A percentile compares a stretch with the other conserved stretches of the same genome.
Evolutionary conservation across 2,113 vertebrate genomes (phyloP).

Genomic region (Plestiodon gilberti): DNA sequence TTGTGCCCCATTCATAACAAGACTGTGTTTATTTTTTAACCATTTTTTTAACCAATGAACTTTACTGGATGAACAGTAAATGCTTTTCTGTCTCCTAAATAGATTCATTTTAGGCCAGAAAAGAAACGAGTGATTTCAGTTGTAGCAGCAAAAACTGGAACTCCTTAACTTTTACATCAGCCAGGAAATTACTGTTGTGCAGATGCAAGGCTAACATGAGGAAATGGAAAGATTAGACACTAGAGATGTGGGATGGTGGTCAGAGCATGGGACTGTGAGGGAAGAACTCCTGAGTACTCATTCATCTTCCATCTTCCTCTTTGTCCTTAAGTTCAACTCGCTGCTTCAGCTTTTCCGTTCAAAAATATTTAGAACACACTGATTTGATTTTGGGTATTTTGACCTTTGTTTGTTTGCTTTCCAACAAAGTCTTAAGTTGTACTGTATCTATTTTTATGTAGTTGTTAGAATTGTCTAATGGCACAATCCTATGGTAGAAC

Average conservation of each 20-base stretch:
- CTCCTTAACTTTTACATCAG: slow-evolving; percentile 61
- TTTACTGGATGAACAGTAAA: slow-evolving; percentile 1
- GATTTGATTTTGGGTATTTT: neutral
- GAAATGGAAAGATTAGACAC: slow-evolving; percentile 66
- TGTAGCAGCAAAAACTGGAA: slow-evolving; percentile 56
- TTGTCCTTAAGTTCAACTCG: slow-evolving; percentile 34
- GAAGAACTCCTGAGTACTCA: slow-evolving; percentile 45
- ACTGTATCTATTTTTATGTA: neutral
- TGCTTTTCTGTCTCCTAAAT: neutral
- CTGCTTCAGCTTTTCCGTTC: slow-evolving; percentile 12
- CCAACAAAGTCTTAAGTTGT: neutral
- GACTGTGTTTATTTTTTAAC: neutral
- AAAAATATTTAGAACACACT: slow-evolving; percentile 16
- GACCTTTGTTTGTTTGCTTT: slow-evolving; percentile 9
- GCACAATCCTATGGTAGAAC: too few relatives aligned
- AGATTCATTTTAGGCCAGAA: slow-evolving; percentile 32
- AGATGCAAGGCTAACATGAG: slow-evolving; percentile 64
- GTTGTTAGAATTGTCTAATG: neutral
- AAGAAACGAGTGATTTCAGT: slow-evolving; percentile 59
- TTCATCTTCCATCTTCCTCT: slow-evolving; percentile 23
- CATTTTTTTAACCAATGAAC: neutral
- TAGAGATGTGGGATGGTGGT: slow-evolving; percentile 55
- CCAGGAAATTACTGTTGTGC: slow-evolving; percentile 67
- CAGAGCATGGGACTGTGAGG: slow-evolving; percentile 38
- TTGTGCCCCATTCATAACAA: slow-evolving; percentile 11